Evolutionary conservation across 1,140 invertebrate species (phyloP).

Genomic region (Formica exsecta): DNA sequence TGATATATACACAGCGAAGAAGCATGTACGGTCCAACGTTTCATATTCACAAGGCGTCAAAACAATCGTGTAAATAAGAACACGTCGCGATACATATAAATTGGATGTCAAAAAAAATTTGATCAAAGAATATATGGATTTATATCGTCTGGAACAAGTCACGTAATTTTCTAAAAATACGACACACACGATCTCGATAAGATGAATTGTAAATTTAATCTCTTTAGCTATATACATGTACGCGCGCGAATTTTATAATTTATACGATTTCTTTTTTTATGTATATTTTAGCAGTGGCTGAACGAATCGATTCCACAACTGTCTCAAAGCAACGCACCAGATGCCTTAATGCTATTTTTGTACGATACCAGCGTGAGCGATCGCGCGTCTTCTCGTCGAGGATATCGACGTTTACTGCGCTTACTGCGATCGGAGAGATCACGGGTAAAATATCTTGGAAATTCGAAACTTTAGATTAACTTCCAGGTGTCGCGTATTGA

Average conservation of each 20-base stretch:
- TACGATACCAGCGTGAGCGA: slow-evolving; percentile 22
- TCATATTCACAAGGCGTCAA: slow-evolving; percentile 70
- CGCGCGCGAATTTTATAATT: slow-evolving; percentile 20
- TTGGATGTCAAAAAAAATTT: slow-evolving; percentile 40
- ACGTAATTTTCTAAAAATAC: background rate
- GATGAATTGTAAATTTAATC: slow-evolving; percentile 9
- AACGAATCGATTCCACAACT: slow-evolving; percentile 44
- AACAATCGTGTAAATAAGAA: slow-evolving; percentile 71
- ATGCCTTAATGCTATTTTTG: slow-evolving; percentile 54
- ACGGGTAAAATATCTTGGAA: slow-evolving; percentile 39
- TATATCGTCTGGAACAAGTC: slow-evolving; percentile 14
- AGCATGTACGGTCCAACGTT: slow-evolving; percentile 45
- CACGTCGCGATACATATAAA: slow-evolving; percentile 58
- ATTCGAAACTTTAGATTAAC: slow-evolving; percentile 41
- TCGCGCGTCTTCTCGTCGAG: background rate
- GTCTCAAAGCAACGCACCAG: slow-evolving; percentile 43
- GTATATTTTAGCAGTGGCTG: slow-evolving; percentile 37
- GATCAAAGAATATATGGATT: slow-evolving; percentile 6
- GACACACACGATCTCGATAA: background rate
- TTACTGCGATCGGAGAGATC: background rate
- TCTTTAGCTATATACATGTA: background rate
- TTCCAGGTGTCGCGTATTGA: slow-evolving; percentile 31
- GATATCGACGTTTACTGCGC: slow-evolving; percentile 29
- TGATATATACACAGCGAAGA: slow-evolving; percentile 31
- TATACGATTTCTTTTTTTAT: background rate